These are phyloP conservation scores for Elegia similella DNA, from an alignment of 2,888 invertebrate species.

Conservation along the genomic window DNA sequence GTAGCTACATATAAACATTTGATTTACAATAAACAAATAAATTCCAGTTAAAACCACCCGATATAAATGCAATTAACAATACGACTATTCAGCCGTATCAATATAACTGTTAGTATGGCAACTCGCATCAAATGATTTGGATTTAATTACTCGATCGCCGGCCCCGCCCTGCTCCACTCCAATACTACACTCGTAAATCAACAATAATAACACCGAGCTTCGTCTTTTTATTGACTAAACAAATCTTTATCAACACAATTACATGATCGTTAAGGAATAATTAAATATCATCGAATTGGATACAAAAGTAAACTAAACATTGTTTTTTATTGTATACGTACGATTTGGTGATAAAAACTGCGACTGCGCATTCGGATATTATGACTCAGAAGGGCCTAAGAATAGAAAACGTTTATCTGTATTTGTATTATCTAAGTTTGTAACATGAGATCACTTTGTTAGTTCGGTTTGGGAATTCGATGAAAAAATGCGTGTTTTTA, in stretches of 20 bases:
- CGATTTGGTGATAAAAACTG: constrained; percentile 1
- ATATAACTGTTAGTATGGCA: constrained; percentile 58
- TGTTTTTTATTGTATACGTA: background rate
- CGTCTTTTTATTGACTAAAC: constrained; percentile 63
- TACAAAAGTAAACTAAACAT: background rate
- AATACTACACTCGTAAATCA: constrained; percentile 67
- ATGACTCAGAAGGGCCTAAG: constrained; percentile 6
- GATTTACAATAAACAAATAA: constrained; percentile 42
- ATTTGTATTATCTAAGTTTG: constrained; percentile 51
- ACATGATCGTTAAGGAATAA: constrained; percentile 69
- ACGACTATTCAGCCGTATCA: constrained; percentile 56
- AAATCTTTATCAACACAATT: constrained; percentile 76
- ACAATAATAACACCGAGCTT: constrained; percentile 61
- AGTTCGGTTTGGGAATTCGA: constrained; percentile 19
- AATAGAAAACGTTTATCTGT: constrained; percentile 40
- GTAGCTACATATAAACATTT: constrained; percentile 42
- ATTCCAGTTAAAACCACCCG: constrained; percentile 44
- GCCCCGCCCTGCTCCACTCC: constrained; percentile 55
- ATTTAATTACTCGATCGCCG: constrained; percentile 69
- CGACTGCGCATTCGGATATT: background rate
- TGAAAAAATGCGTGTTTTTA: constrained; percentile 16
- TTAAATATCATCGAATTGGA: constrained; percentile 49
- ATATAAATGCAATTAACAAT: constrained; percentile 59
- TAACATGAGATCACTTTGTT: constrained; percentile 57
- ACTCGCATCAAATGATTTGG: constrained; percentile 61